Evolutionary conservation across 2,797 vertebrate species (phyloP).

Genomic region (Cygnus olor): DNA sequence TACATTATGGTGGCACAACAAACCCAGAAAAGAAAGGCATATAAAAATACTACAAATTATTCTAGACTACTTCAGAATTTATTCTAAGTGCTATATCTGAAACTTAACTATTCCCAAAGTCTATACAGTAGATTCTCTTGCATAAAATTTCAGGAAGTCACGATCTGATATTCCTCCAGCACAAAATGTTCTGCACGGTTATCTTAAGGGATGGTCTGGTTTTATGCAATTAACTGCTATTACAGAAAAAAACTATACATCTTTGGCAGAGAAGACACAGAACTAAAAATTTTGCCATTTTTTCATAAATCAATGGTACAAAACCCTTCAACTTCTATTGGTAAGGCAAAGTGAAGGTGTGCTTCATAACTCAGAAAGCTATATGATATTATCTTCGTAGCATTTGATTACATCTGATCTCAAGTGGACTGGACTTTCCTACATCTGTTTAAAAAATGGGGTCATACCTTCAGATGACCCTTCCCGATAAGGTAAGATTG

Average conservation of each 20-base stretch:
- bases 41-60: neutral
- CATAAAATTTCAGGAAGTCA: neutral
- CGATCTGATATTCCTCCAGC: neutral
- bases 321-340: fast-evolving
- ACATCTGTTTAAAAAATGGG: neutral
- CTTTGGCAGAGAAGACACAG: neutral
- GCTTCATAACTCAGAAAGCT: neutral
- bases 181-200: neutral
- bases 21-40: neutral
- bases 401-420: neutral
- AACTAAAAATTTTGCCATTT: neutral
- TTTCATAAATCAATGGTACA: neutral
- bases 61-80: neutral
- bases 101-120: neutral
- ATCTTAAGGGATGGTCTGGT: neutral
- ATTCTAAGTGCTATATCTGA: neutral
- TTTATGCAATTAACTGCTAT: neutral
- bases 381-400: neutral
- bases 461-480: neutral
- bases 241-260: neutral
- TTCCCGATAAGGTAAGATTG: neutral
- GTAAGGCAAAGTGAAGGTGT: neutral
- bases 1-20: neutral
- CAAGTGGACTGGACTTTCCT: neutral
- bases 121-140: neutral